Evolutionary conservation across 2,113 vertebrate species (phyloP).

Genomic region (Protobothrops flavoviridis): DNA sequence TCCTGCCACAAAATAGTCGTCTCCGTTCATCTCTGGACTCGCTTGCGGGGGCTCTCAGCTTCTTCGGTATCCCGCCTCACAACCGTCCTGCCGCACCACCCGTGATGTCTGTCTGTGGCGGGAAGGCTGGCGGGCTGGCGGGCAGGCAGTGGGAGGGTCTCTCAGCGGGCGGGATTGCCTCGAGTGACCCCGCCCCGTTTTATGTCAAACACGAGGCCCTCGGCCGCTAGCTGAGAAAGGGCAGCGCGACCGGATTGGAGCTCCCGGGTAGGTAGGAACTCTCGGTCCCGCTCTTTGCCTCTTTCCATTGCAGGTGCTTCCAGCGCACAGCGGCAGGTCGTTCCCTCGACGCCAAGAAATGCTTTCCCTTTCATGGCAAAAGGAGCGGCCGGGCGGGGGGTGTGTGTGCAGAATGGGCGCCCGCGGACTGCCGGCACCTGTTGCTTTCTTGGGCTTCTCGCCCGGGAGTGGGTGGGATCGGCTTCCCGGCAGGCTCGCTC

Average conservation of each 20-base stretch:
- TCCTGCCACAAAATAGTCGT: not conserved
- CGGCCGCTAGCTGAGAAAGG: not conserved
- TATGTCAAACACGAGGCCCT: not conserved
- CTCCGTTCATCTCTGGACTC: not conserved
- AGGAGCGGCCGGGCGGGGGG: not conserved
- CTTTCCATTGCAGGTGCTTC: not conserved
- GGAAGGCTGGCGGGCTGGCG: not conserved
- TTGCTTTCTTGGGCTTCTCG: not conserved
- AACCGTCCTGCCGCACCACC: fast-evolving
- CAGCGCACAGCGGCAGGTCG: not conserved
- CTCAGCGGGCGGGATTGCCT: not conserved
- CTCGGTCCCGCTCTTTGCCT: fast-evolving
- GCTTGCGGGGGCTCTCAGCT: not conserved
- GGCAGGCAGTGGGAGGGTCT: not conserved
- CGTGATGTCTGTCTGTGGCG: too few relatives aligned
- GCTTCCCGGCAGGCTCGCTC: not conserved
- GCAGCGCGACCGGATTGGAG: not conserved
- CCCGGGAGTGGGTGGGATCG: not conserved
- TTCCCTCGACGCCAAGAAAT: not conserved
- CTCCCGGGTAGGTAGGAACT: not conserved
- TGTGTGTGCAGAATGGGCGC: too few relatives aligned
- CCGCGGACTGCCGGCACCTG: not conserved
- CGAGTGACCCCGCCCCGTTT: too few relatives aligned
- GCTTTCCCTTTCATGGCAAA: not conserved
- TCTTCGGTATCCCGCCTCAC: too few relatives aligned